These are phyloP conservation scores for Drosophila novamexicana DNA, from an alignment of 1,140 invertebrate species.

Conservation along the genomic window DNA sequence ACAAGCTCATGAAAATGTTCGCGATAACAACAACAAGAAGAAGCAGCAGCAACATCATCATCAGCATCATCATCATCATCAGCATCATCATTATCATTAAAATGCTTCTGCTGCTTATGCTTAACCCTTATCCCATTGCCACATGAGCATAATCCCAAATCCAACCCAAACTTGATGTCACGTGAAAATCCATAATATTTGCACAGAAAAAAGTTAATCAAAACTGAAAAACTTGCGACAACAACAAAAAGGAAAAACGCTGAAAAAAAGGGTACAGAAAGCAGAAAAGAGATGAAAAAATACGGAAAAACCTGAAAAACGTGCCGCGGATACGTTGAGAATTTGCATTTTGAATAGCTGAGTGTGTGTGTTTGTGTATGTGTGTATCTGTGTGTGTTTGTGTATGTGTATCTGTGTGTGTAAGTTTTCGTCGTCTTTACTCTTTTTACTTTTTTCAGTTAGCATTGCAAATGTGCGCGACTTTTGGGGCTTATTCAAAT, in stretches of 20 bases:
- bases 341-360: conserved; percentile 36
- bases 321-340: conserved; percentile 16
- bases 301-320: conserved; percentile 20
- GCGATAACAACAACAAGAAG: conserved; percentile 1
- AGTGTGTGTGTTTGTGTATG: conserved; percentile 1
- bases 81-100: conserved; percentile 6
- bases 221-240: conserved; percentile 43
- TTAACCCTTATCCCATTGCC: conserved; percentile 22
- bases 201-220: conserved; percentile 52
- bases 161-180: conserved; percentile 9
- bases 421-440: conserved; percentile 10
- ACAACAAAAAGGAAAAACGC: background rate
- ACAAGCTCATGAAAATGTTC: conserved; percentile 44
- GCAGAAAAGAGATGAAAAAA: conserved; percentile 2
- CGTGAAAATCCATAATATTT: conserved; percentile 53
- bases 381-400: background rate
- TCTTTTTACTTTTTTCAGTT: conserved; percentile 6
- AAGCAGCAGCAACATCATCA: conserved; percentile 5
- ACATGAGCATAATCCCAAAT: conserved; percentile 33
- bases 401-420: conserved; percentile 9
- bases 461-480: conserved; percentile 66
- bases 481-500: conserved; percentile 43
- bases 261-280: conserved; percentile 25
- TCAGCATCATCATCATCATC: conserved; percentile 2
- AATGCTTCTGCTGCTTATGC: conserved; percentile 17